Base-by-base conservation (phyloP, 1,140 invertebrate genomes). In the Lordiphosa clarofinis region DNA sequence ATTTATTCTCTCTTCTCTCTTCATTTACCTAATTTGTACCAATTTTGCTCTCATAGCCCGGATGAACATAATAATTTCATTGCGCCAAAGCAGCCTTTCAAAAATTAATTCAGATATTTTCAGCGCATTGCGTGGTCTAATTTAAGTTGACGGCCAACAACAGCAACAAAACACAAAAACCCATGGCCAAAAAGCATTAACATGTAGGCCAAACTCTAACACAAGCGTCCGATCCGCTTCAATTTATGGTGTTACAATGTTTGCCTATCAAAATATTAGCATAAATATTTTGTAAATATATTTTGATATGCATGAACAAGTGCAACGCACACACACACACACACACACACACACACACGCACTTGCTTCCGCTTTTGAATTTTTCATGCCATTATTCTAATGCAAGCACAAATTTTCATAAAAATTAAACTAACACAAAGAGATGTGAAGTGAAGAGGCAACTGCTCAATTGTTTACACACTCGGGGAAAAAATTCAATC, bases 271-370 rank as follows among this genome's bases (percentile, higher is more conserved):
- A 56, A 68, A 81, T 76, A 81, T 82, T 82, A 68, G 58, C 76
- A 82, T 82, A 81, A 63, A 71, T 67, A 76, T 81, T 72, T 68
- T 58, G 58, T 43, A 56, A 49, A 60, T 71, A 61, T 56, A 63
- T 71, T 71, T 50, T 56, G 50, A 62, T 65, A 65, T 61, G 56
- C 56, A 39, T 42, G 40, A 52, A 35, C 31, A 21, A 46, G 31
- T 39, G 37, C 36, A 33, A 15, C 57, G 38, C 35, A 44, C 21
- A n/a, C n/a, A n/a, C n/a, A n/a, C n/a, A n/a, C n/a, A n/a, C n/a
- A n/a, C n/a, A 43, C 31, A 42, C 15, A 37, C 12, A 36, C 15
- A 38, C 33, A 46, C 19, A 15, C 31, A 43, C 35, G 24, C 53
- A 33, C 13, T 15, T 15, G 33, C 11, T 39, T 38, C 10, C 15